Evolutionary conservation across 2,113 vertebrate species (phyloP).

Genomic region (Donacobius atricapilla): DNA sequence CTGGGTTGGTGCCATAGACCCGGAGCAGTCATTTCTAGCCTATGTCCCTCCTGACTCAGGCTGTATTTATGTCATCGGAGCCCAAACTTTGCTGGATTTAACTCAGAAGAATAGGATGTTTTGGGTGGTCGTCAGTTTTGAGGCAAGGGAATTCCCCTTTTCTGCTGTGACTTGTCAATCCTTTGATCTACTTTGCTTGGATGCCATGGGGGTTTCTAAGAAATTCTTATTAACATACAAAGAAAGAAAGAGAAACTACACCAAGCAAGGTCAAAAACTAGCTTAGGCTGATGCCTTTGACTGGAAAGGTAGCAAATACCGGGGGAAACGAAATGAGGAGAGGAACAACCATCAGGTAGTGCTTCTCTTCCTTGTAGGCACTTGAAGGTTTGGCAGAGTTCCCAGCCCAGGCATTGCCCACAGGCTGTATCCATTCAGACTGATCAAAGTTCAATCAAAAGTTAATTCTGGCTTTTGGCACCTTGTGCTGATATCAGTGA

Average conservation of each 20-base stretch:
- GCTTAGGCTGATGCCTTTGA: neutral
- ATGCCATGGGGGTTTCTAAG: neutral
- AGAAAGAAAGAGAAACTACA: neutral
- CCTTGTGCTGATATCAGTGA: neutral
- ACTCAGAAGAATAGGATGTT: neutral
- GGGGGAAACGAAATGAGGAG: neutral
- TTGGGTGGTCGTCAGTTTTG: neutral
- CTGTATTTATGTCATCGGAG: rapidly evolving
- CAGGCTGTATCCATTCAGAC: neutral
- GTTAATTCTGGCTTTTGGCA: neutral
- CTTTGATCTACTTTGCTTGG: neutral
- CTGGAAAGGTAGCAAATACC: neutral
- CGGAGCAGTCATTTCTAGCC: neutral
- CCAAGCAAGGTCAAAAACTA: neutral
- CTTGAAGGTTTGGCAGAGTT: neutral
- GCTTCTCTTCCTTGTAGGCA: neutral
- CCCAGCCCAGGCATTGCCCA: neutral
- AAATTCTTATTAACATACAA: neutral
- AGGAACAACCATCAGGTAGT: neutral
- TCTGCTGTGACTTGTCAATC: neutral
- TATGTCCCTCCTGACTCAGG: neutral
- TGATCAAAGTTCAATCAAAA: conserved; percentile 41
- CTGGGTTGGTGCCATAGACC: rapidly evolving
- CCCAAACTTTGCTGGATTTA: neutral
- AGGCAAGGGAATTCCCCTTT: neutral